Evolutionary conservation across 1,140 invertebrate genomes (phyloP).

Genomic region (Pomacea maculata): DNA sequence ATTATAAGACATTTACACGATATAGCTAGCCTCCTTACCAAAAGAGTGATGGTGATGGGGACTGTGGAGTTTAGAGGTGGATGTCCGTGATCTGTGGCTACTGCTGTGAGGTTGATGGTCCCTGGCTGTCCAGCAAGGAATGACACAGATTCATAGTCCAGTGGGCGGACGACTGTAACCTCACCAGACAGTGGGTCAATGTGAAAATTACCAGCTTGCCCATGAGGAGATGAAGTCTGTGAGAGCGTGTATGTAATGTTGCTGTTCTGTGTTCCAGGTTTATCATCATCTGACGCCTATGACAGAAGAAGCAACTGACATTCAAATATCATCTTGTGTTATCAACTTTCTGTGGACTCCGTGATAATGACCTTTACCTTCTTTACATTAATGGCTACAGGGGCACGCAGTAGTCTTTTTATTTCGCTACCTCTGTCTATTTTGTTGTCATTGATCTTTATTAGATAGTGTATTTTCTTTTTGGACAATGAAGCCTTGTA

Average conservation of each 20-base stretch:
- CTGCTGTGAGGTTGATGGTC: not conserved
- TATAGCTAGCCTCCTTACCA: not conserved
- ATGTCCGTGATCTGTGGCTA: not conserved
- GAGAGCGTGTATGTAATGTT: conserved; percentile 25
- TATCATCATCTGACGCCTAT: conserved; percentile 42
- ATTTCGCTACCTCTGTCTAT: too few relatives aligned
- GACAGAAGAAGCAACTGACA: not conserved
- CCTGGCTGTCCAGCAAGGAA: too few relatives aligned
- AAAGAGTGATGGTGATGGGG: not conserved
- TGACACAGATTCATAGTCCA: not conserved
- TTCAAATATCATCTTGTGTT: conserved; percentile 70
- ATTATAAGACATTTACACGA: not conserved
- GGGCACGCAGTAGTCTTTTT: too few relatives aligned
- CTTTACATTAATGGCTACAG: too few relatives aligned
- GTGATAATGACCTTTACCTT: too few relatives aligned
- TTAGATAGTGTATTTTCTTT: too few relatives aligned
- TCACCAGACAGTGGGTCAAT: conserved; percentile 4
- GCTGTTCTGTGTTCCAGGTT: conserved; percentile 35
- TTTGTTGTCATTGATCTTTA: too few relatives aligned
- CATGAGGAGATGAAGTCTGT: not conserved
- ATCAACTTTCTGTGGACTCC: not conserved
- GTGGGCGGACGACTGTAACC: not conserved
- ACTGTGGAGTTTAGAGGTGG: not conserved
- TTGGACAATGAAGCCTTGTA: too few relatives aligned
- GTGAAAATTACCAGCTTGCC: conserved; percentile 26